Base-by-base conservation (phyloP, 1,140 invertebrate genomes). In the Phymorhynchus buccinoides region DNA sequence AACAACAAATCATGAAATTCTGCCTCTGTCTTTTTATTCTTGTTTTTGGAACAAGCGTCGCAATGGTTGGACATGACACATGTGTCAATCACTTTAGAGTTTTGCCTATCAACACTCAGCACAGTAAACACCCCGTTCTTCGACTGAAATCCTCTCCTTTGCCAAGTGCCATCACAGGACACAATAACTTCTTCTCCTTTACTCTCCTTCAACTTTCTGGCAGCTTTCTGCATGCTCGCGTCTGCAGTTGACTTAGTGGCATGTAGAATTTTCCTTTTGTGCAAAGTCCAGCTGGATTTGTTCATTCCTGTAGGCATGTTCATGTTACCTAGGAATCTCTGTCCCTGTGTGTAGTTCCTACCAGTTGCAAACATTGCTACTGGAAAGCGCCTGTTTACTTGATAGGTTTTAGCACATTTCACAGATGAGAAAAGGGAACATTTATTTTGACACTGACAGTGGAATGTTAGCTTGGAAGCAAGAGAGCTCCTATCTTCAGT, bases 141-240 rank as follows among this genome's bases (percentile, higher is more conserved):
- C 3, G 6, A 12, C 12, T 35, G 39, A 79, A 84, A 84, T 27
- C 83, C 71, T 35, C 83, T 39, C 39, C 73, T 78, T 42, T 84
- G 83, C 83, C 83, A 84, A 14, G 83, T 84, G 18, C 75, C 75
- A 79, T 84, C 83, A 79, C 71, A 77, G 7, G 52, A 44, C 44
- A 37, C 30, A 44, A n/a, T 41, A 79, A 41, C 39, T 79, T 79
- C 22, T 7, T 35, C 22, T 52, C 79, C 44, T 30, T 79, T 35
- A 27, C n/a, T n/a, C n/a, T n/a, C n/a, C n/a, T n/a, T n/a, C n/a
- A n/a, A n/a, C n/a, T n/a, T n/a, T n/a, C n/a, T n/a, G n/a, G 75
- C 75, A 39, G 83, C 71, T 30, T 18, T n/a, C 35, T 48, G 42
- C 73, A 44, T 77, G 35, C 32, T 32, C 18, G 7, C 48, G 7